These are phyloP conservation scores for Machimus atricapillus DNA, from an alignment of 2,888 invertebrate genomes.

Conservation along the genomic window DNA sequence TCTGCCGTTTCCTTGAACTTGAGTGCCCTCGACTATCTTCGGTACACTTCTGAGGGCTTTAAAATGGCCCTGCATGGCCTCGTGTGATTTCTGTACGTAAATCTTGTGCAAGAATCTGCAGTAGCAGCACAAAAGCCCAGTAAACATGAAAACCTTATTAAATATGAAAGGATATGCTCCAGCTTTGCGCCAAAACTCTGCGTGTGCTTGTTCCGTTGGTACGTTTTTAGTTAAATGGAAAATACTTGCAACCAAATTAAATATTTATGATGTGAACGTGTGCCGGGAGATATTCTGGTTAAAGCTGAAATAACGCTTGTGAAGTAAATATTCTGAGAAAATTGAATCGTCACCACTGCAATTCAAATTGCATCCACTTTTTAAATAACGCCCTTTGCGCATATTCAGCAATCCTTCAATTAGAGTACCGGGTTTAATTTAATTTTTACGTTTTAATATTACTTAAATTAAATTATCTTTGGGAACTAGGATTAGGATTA, in stretches of 20 bases:
- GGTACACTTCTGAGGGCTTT: background rate
- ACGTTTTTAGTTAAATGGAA: conserved; percentile 32
- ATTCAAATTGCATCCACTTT: background rate
- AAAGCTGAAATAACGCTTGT: background rate
- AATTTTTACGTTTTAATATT: background rate
- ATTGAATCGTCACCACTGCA: background rate
- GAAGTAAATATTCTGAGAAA: background rate
- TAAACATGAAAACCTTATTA: conserved; percentile 25
- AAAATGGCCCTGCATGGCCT: background rate
- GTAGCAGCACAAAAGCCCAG: background rate
- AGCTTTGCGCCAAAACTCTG: conserved; percentile 13
- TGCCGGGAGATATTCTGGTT: background rate
- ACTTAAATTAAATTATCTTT: background rate
- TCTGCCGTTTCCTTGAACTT: background rate
- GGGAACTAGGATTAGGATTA: background rate
- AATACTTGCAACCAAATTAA: conserved; percentile 28
- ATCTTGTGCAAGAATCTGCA: background rate
- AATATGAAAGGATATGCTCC: conserved; percentile 8
- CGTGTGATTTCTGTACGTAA: background rate
- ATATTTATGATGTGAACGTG: conserved; percentile 7
- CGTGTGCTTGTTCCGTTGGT: background rate
- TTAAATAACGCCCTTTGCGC: background rate
- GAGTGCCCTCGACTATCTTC: background rate
- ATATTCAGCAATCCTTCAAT: background rate
- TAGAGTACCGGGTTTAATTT: no score